Evolutionary conservation across 2,113 vertebrate genomes (phyloP), one percentile per base, ranked within the genome.

Genomic region (Bungarus multicinctus): DNA sequence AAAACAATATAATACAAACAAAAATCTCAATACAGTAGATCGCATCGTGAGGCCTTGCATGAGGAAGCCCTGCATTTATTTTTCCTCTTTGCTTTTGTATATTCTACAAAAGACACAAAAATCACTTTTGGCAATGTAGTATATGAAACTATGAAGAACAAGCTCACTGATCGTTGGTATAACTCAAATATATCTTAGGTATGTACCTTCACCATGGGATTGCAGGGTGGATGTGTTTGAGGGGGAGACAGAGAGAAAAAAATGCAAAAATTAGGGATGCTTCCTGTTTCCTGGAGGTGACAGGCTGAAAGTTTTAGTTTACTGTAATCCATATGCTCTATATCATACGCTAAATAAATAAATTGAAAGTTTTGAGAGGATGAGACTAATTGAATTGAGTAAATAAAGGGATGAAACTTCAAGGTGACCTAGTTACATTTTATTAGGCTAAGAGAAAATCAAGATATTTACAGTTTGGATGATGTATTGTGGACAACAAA

Each of bases 361-460:
- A 69, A 14, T 34, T 34, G 64, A 95, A 2, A 18, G 11, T 5
- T 43, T 22, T 90, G 55, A 93, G 60, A 93, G 45, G 20, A 86
- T 52, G 22, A 60, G 54, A 45, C 3, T 54, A 92, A 81, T 39
- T 50, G 22, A 18, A 0, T 0, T 43, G 11, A 47, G 1, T 18
- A 47, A 3, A 81, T 53, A 93, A 94, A 53, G 0, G 2, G 0
- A 74, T 91, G 91, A 60, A n/a, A 27, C 90, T 23, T 7, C 52
- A 8, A 92, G 88, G 55, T 94, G 93, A 92, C 90, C 93, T 81
- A 47, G 3, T 53, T 92, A 14, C 53, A 18, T 47, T 91, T n/a
- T 5, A 25, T 30, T 34, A 53, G 0, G 0, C 2, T 22, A 0
- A 0, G 43, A 54, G 52, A 69, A 16, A 90, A 90, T 53, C 55